Base-by-base conservation (phyloP, 2,113 vertebrate genomes). In the Macquaria ambigua region DNA sequence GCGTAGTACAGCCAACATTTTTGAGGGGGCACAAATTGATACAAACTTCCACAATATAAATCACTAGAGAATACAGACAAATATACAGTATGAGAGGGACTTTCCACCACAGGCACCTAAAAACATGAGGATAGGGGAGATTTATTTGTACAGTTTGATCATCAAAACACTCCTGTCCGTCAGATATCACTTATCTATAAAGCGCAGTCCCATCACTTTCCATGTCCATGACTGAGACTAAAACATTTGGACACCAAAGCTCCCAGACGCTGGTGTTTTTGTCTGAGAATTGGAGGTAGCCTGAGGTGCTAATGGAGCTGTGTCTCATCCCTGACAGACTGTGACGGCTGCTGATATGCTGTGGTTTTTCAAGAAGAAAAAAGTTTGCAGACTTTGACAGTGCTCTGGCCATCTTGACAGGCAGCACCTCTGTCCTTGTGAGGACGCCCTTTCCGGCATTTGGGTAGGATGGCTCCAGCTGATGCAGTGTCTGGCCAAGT, bases 391-490 rank as follows among this genome's bases (percentile, higher is more conserved):
- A 79, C 73, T 83, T 71, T 61, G 50, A 75, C 39, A 71, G 80
- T 2, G 12, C 67, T 48, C 14, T 31, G 64, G n/a, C 66, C 48
- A 21, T 62, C 23, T 80, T 73, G 68, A 91, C 82, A 88, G 87
- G 81, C 74, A 80, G 80, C 71, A 61, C 64, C 85, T 70, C 70
- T 73, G 83, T 90, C 90, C 78, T 86, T 89, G 86, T 25, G 77
- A 88, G 81, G 87, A 79, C 41, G 20, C 28, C 8, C 6, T 39
- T 43, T 76, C 71, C 68, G 80, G 71, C 83, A 67, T 71, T 82
- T 71, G 52, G 74, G 72, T 78, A 15, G 77, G 82, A 83, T 4
- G 74, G 25, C 25, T 53, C 46, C 23, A 23, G 21, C 70, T 75
- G 39, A 74, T 79, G 41, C 58, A 66, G 10, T 28, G 72, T 89